Conservation (phyloP, 2,888 invertebrate genomes). For the Eurytoma adleriae region DNA sequence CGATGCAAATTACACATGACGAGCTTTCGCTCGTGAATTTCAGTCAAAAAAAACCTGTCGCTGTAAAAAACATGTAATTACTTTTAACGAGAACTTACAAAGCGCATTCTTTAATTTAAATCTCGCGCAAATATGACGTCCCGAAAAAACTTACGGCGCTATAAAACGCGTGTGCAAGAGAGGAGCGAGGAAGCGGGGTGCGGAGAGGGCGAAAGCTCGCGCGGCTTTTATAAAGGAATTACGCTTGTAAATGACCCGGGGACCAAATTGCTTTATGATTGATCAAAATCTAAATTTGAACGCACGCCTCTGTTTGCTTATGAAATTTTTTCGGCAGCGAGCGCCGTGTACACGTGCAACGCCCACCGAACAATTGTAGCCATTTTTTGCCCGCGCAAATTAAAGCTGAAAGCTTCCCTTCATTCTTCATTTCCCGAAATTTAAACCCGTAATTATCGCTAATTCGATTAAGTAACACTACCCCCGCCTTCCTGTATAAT, state of each 20-base stretch:
- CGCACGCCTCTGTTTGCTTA: no score
- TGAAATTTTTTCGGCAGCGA: not conserved
- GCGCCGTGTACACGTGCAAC: not conserved
- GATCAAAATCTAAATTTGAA: not conserved
- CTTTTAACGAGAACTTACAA: not conserved
- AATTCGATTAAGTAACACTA: no score
- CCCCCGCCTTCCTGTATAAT: no score
- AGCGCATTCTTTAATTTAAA: conserved; percentile 5
- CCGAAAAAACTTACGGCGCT: not conserved
- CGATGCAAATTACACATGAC: no score
- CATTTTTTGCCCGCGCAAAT: no score
- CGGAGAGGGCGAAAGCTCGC: not conserved
- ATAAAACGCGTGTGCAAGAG: not conserved
- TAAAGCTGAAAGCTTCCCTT: no score
- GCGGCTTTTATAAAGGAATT: conserved; percentile 22
- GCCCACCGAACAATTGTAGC: not conserved
- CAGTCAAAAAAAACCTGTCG: not conserved
- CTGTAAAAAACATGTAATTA: not conserved
- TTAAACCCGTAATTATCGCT: no score
- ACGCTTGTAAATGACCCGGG: conserved; percentile 1
- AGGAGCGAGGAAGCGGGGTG: no score
- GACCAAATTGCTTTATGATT: conserved; percentile 11
- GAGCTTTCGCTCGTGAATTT: not conserved
- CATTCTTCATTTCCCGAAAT: no score
- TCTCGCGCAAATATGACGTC: not conserved